Base-by-base conservation (phyloP, 2,113 vertebrate genomes). In the Epinephelus lanceolatus region DNA sequence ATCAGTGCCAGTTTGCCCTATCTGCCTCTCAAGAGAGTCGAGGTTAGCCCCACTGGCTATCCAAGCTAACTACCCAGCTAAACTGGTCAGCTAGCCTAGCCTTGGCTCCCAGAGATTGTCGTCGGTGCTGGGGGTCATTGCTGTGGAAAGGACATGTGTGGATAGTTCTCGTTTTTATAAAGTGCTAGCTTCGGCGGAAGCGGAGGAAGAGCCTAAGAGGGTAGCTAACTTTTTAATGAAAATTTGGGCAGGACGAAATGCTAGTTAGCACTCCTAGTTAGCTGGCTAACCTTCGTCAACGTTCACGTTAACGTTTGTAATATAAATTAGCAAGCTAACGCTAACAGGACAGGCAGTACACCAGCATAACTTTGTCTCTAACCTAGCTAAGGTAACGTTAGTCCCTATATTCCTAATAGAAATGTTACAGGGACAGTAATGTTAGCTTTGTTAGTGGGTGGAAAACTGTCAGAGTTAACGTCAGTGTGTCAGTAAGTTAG, bases 1-100 rank as follows among this genome's bases (percentile, higher is more conserved):
- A 78, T 76, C 88, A 25, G 76, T 89, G 86, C 86, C 92, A 87
- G 86, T 90, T 83, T 90, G 78, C 73, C 72, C 83, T 83, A 85
- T 71, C 78, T 86, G 71, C 78, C 82, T 82, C 86, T 85, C 80
- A n/a, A 65, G 66, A 84, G 71, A 86, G 85, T 72, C 55, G 78
- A 80, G 90, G 76, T 74, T 91, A 92, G 91, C 89, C 47, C 33
- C 17, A 19, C 55, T 71, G 60, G 93, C 90, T 91, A 90, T 11
- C 76, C 42, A 52, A 65, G 93, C 93, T 92, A 88, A 89, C 83
- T 63, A 61, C 40, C 52, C 61, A 69, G 81, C 86, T 88, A 91
- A 83, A 71, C 33, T 42, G 68, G 18, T 76, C 83, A 78, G 79
- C 69, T 66, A 73, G 52, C 60, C 21, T 86, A 73, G 69, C 57